Conservation (phyloP, 2,797 vertebrate species). For the Kryptopterus vitreolus region DNA sequence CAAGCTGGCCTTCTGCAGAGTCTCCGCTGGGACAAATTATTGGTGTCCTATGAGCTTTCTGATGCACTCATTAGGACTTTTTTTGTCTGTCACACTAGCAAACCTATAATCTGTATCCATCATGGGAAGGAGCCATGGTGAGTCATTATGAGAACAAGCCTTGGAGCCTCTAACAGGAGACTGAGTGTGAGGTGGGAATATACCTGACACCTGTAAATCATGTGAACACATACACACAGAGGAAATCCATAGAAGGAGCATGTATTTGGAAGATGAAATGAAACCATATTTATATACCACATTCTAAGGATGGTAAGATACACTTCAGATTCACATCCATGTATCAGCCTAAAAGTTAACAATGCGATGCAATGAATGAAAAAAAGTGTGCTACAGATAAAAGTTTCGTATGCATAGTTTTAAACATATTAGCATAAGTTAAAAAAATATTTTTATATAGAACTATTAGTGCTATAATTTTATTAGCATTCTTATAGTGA, state of each 20-base stretch:
- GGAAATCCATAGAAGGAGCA: not conserved
- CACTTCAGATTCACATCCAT: too few species aligned
- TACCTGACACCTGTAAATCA: not conserved
- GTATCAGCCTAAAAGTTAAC: too few species aligned
- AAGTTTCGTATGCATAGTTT: too few species aligned
- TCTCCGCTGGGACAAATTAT: conserved; percentile 61
- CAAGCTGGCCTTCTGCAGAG: conserved; percentile 57
- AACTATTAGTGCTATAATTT: too few species aligned
- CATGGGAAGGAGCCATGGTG: not conserved
- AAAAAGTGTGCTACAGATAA: too few species aligned
- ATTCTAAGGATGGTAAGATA: too few species aligned
- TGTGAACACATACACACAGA: not conserved
- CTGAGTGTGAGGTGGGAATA: not conserved
- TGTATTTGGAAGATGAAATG: not conserved
- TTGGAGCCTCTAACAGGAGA: not conserved
- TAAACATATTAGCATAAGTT: too few species aligned
- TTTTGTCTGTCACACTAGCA: conserved; percentile 30
- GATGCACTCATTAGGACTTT: conserved; percentile 57
- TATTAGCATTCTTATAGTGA: too few species aligned
- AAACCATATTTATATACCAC: too few species aligned
- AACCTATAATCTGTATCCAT: conserved; percentile 16
- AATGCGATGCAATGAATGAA: too few species aligned
- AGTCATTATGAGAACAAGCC: too few species aligned
- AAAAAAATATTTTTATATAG: too few species aligned
- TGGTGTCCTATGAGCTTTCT: conserved; percentile 61